These are phyloP conservation scores for Rousettus madagascariensis DNA, from an alignment of 2,797 vertebrate species.

Conservation along the genomic window DNA sequence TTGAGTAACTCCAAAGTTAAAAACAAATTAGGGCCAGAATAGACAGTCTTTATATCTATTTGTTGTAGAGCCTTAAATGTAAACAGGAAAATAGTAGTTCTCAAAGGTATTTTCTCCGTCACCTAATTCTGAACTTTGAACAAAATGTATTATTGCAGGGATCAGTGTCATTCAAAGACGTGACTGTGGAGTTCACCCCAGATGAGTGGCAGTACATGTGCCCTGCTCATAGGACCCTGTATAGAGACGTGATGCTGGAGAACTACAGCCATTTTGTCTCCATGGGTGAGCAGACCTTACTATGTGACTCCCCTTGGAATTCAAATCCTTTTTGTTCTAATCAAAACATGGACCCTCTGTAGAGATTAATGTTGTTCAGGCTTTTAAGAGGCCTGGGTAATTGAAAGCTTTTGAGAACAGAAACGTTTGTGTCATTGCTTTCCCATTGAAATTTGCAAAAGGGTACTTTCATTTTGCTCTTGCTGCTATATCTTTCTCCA, in stretches of 20 bases:
- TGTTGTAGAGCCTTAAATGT: not conserved
- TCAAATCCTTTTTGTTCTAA: not conserved
- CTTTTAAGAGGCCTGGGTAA: not conserved
- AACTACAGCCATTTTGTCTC: conserved; percentile 33
- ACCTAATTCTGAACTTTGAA: not conserved
- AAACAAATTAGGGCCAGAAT: not conserved
- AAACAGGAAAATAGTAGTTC: not conserved
- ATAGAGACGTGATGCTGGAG: conserved; percentile 58
- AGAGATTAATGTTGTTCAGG: not conserved
- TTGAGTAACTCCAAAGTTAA: not conserved
- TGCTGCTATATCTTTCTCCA: not conserved
- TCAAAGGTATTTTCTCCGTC: not conserved
- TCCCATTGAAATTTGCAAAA: not conserved
- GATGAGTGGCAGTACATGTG: conserved; percentile 42
- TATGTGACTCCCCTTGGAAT: not conserved
- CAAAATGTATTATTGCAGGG: not conserved
- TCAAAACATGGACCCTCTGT: not conserved
- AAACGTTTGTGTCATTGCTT: not conserved
- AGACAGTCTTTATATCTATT: not conserved
- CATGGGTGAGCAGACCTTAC: conserved; percentile 12
- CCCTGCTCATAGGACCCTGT: not conserved
- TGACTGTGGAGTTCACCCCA: conserved; percentile 24
- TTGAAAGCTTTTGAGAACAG: not conserved
- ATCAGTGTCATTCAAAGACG: not conserved
- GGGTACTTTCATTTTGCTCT: not conserved